Evolutionary conservation across 2,888 invertebrate species (phyloP).

Genomic region (Eristalis pertinax): DNA sequence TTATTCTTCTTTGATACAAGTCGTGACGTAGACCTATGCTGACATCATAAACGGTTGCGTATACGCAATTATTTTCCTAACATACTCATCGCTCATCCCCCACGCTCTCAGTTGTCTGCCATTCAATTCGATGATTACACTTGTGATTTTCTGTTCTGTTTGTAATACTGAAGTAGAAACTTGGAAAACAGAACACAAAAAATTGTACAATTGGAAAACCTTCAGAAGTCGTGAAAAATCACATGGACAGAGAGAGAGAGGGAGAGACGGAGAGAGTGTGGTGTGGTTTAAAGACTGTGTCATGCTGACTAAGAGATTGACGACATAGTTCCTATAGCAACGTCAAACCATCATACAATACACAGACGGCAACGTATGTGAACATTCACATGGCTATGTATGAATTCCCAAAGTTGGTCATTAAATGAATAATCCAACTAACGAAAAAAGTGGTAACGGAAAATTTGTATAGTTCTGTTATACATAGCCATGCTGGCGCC

Average conservation of each 20-base stretch:
- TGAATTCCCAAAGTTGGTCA: slow-evolving; percentile 31
- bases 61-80: slow-evolving; percentile 52
- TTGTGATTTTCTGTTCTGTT: neutral
- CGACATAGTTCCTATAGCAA: slow-evolving; percentile 64
- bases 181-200: neutral
- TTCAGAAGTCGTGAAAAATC: neutral
- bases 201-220: neutral
- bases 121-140: neutral
- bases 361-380: neutral
- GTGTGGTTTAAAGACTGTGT: slow-evolving; percentile 26
- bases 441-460: slow-evolving; percentile 55
- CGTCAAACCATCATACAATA: slow-evolving; percentile 57
- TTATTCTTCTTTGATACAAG: slow-evolving; percentile 19
- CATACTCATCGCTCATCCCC: neutral
- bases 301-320: slow-evolving; percentile 53
- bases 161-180: neutral
- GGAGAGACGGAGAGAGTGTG: neutral
- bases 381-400: neutral
- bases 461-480: slow-evolving; percentile 46
- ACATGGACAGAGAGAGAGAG: neutral
- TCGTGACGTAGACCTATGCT: slow-evolving; percentile 58
- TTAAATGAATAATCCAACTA: slow-evolving; percentile 44
- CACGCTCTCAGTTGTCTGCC: neutral
- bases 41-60: slow-evolving; percentile 60
- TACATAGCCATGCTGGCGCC: slow-evolving; percentile 67